These are phyloP conservation scores for Channa argus DNA, from an alignment of 2,113 vertebrate genomes.

Conservation along the genomic window DNA sequence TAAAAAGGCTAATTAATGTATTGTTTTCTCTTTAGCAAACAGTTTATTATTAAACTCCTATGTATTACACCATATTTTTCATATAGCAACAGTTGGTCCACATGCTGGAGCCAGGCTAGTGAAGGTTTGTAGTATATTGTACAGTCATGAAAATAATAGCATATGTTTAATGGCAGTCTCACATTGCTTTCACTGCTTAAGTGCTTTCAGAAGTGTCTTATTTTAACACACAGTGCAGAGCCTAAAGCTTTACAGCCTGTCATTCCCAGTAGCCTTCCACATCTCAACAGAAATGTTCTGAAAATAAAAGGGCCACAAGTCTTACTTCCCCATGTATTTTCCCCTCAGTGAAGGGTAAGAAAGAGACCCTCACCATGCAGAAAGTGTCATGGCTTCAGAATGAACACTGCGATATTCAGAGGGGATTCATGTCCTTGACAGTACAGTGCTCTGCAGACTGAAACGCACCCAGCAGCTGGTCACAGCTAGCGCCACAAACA, in stretches of 20 bases:
- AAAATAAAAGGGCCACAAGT: slow-evolving; percentile 26
- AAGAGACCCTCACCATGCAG: slow-evolving; percentile 3
- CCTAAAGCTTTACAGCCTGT: slow-evolving; percentile 29
- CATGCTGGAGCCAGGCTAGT: background rate
- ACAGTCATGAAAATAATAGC: slow-evolving; percentile 16
- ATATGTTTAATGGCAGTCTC: slow-evolving; percentile 29
- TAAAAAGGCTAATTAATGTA: no score
- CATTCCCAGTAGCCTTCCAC: slow-evolving; percentile 40
- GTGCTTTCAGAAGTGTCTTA: slow-evolving; percentile 29
- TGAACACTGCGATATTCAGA: slow-evolving; percentile 40
- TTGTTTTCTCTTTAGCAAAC: no score
- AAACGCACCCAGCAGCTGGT: slow-evolving; percentile 51
- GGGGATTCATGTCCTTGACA: slow-evolving; percentile 61
- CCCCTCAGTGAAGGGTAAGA: background rate
- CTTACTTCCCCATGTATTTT: slow-evolving; percentile 26
- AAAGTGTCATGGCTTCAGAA: slow-evolving; percentile 44
- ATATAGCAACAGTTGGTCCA: background rate
- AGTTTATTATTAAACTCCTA: no score
- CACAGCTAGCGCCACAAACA: slow-evolving; percentile 38
- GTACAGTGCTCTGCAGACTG: slow-evolving; percentile 52
- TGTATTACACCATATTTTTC: no score
- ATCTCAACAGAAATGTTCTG: slow-evolving; percentile 23
- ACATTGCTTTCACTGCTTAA: slow-evolving; percentile 15
- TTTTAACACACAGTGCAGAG: slow-evolving; percentile 31
- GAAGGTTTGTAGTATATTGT: slow-evolving; percentile 5